A percentile compares a stretch with the other conserved stretches of the same genome.
phyloP scores from a whole-genome alignment of 2,888 invertebrate species.

The Junonia oenone region DNA sequence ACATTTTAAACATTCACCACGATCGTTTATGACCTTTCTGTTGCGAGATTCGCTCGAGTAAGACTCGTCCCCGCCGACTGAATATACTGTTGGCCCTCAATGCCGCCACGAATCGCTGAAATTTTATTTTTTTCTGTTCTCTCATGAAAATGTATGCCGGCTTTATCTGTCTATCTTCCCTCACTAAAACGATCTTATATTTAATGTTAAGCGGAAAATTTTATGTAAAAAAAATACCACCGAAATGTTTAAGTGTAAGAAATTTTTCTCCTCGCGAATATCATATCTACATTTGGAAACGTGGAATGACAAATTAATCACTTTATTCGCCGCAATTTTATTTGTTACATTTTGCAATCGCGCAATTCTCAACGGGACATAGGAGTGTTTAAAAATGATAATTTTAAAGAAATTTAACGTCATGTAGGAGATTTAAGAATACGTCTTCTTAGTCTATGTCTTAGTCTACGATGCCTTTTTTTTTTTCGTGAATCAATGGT shows the following conservation, averaged over 20 bases:
- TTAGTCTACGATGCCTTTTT: constrained; percentile 13
- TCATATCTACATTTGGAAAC: constrained; percentile 51
- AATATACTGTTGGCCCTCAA: constrained; percentile 55
- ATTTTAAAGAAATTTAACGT: too few relatives aligned
- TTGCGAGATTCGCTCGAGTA: constrained; percentile 41
- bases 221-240: constrained; percentile 54
- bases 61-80: constrained; percentile 53
- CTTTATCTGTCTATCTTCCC: constrained; percentile 63
- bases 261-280: constrained; percentile 36
- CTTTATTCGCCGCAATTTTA: constrained; percentile 35
- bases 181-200: constrained; percentile 66
- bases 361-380: too few relatives aligned
- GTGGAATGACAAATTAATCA: constrained; percentile 39
- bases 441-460: too few relatives aligned
- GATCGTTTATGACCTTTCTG: constrained; percentile 46
- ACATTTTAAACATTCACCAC: constrained; percentile 40
- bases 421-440: too few relatives aligned
- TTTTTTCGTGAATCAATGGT: constrained; percentile 41
- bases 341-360: constrained; percentile 1
- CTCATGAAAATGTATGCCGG: constrained; percentile 63
- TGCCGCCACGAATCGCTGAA: constrained; percentile 53
- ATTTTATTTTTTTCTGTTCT: constrained; percentile 40
- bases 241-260: constrained; percentile 46
- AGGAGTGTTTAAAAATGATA: too few relatives aligned
- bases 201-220: constrained; percentile 62